phyloP scores from a whole-genome alignment of 1,140 invertebrate genomes.

The Drosophila trapezifrons region DNA sequence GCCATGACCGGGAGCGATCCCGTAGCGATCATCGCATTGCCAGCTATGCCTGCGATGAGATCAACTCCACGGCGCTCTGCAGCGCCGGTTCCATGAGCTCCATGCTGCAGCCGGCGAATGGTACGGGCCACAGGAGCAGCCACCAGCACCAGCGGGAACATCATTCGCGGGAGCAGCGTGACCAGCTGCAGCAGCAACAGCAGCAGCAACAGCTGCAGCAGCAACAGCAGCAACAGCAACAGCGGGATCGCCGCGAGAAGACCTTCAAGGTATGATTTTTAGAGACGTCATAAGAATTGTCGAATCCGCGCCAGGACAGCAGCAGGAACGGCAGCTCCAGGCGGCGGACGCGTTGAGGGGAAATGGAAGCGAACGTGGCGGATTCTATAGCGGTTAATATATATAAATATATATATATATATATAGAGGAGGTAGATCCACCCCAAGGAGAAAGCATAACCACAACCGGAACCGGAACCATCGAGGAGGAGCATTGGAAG shows the following conservation, averaged over 20 bases:
- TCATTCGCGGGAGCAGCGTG: conserved; percentile 39
- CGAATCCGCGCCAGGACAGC: conserved; percentile 70
- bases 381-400: conserved; percentile 68
- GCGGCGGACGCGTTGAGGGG: conserved; percentile 65
- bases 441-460: background rate
- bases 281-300: conserved; percentile 85
- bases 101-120: conserved; percentile 50
- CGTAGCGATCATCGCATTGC: conserved; percentile 81
- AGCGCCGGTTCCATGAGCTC: conserved; percentile 71
- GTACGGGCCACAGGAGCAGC: conserved; percentile 26
- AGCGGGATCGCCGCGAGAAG: conserved; percentile 82
- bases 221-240: conserved; percentile 67
- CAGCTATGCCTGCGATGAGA: conserved; percentile 74
- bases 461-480: conserved; percentile 8
- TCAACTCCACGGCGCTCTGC: conserved; percentile 37
- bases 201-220: conserved; percentile 45
- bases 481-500: conserved; percentile 13
- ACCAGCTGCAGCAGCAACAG: conserved; percentile 50
- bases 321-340: conserved; percentile 39
- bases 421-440: background rate
- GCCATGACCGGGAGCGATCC: conserved; percentile 73
- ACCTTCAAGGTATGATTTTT: conserved; percentile 84
- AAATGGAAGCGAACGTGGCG: conserved; percentile 59
- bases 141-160: conserved; percentile 46
- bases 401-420: conserved; percentile 1